Percentiles rank a stretch among this genome's conserved stretches.
Conservation (phyloP, 1,140 invertebrate species). For the Aphaenogaster floridana region DNA sequence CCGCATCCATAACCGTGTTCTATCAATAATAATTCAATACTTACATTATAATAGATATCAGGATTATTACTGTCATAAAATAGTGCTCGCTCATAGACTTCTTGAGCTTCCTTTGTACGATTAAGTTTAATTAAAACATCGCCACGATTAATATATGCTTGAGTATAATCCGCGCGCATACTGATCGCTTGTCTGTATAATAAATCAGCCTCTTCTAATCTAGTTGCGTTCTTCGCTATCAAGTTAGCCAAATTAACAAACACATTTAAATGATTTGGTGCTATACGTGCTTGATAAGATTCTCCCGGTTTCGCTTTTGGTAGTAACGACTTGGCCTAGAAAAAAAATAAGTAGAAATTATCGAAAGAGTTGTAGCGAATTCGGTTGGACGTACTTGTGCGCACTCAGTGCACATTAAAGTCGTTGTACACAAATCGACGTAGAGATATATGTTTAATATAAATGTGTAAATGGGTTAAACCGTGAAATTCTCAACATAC, state of each 20-base stretch:
- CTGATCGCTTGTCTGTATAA: slow-evolving; percentile 97
- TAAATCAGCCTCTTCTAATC: slow-evolving; percentile 97
- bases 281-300: slow-evolving; percentile 97
- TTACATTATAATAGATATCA: slow-evolving; percentile 98
- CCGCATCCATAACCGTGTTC: background rate
- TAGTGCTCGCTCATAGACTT: slow-evolving; percentile 97
- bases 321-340: slow-evolving; percentile 94
- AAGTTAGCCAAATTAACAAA: slow-evolving; percentile 98
- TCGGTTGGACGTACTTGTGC: too few species aligned
- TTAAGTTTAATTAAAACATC: slow-evolving; percentile 98
- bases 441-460: too few species aligned
- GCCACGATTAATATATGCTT: slow-evolving; percentile 98
- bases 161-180: slow-evolving; percentile 98
- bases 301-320: slow-evolving; percentile 97
- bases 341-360: slow-evolving; percentile 38
- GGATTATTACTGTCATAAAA: slow-evolving; percentile 98
- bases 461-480: too few species aligned
- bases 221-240: slow-evolving; percentile 96
- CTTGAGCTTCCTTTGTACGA: slow-evolving; percentile 97
- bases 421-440: too few species aligned
- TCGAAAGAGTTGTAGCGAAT: background rate
- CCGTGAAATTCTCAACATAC: too few species aligned
- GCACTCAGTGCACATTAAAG: too few species aligned
- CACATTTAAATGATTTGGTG: slow-evolving; percentile 98
- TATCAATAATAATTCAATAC: slow-evolving; percentile 76